Evolutionary conservation across 2,888 invertebrate genomes (phyloP), one percentile per base, ranked within the genome.

Genomic region (Drosophila borborema): DNA sequence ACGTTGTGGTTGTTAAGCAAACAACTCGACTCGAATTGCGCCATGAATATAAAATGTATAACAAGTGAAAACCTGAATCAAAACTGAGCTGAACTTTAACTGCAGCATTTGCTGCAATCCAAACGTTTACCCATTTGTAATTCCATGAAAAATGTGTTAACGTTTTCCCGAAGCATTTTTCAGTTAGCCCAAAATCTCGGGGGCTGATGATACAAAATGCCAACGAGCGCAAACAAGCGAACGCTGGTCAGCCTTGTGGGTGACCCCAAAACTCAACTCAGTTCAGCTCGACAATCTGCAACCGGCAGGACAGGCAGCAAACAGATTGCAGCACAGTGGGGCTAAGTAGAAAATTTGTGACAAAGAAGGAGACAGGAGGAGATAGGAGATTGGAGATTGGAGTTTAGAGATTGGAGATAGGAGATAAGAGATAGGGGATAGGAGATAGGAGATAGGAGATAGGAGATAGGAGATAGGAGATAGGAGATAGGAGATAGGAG

Each of bases 191-290:
- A 43, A 71, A 70, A 70, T 70, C 61, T 70, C 55, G 43, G 38
- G 40, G 40, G 9, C 40, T 49, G 31, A 49, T 61, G 71, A 69
- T 56, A 58, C 48, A 48, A 51, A 69, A 53, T 68, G 51, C 51
- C 48, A 71, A 51, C 56, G 45, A 43, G 45, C 62, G 45, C 62
- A 70, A 70, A 72, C 70, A 71, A 49, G 64, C 70, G 62, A 43
- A 54, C 64, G 64, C 63, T 72, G 71, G 71, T 71, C 71, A 72
- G 63, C 58, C 72, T 58, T 58, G 64, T 72, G 72, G 71, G 46
- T 23, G 49, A 56, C 72, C 62, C 60, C 59, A 60, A 71, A 70
- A 48, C 58, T 63, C 58, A 70, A 48, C 58, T 63, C 58, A 43
- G 43, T 58, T 45, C 56, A 40, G 49, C 43, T 45, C 28, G 62